Evolutionary conservation across 2,113 vertebrate genomes (phyloP), one percentile per base, ranked within the genome.

Genomic region (Oenanthe melanoleuca): DNA sequence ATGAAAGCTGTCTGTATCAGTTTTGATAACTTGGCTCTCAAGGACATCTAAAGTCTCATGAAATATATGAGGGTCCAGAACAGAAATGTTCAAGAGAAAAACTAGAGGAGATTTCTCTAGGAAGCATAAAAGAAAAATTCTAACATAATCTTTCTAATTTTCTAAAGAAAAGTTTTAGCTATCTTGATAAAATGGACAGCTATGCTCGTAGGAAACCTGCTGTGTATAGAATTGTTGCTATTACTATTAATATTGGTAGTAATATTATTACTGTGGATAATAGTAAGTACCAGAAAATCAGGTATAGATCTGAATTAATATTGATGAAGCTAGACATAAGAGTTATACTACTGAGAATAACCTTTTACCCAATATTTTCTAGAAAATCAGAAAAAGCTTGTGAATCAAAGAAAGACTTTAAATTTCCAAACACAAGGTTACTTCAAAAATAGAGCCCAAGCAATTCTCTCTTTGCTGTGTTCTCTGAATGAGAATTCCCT

Each of bases 1-100:
- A 63, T 56, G 49, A 93, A 96, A 96, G 22, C 25, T 84, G 59
- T 56, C 69, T 80, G 50, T 60, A 80, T 86, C 70, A 80, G n/a
- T 93, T 94, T 89, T 74, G 71, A 40, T 70, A 80, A 80, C 70
- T 23, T 4, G 40, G 10, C 37, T 95, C 50, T 73, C 25, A 3
- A 3, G 11, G 77, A 92, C 50, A 31, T 79, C 59, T 88, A 16
- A 94, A 55, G 67, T 71, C 70, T 86, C 49, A n/a, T 69, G 15
- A 87, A 79, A 69, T 47, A 31, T 11, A 44, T 79, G 61, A 75
- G 40, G 33, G 49, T 89, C 69, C 81, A 80, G 77, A 95, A 69
- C 42, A 92, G 14, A 70, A 53, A 63, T 15, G 52, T 92, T 80
- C 52, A 60, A 73, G 40, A 75, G 49, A 60, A 82, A 85, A 70